Evolutionary conservation across 2,113 vertebrate genomes (phyloP).

Genomic region (Axis porcinus): DNA sequence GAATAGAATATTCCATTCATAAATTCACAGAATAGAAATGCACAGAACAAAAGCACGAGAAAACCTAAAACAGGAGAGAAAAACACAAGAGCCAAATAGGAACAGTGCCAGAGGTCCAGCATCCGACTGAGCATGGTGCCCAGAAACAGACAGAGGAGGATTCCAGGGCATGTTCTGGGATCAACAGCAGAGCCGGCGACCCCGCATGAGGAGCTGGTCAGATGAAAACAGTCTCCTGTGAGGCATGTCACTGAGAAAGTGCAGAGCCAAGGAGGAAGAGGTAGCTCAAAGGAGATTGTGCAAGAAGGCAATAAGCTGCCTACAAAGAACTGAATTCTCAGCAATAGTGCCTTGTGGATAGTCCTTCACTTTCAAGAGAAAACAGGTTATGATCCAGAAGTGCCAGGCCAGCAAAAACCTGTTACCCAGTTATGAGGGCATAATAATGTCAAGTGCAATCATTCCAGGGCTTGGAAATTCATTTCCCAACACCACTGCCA

Average conservation of each 20-base stretch:
- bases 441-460: neutral
- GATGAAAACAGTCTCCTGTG: neutral
- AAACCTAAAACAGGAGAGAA: neutral
- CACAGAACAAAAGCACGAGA: neutral
- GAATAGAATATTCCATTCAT: neutral
- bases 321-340: neutral
- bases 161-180: neutral
- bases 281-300: neutral
- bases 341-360: fast-evolving
- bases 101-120: fast-evolving
- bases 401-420: neutral
- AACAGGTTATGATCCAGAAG: too few species aligned
- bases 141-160: neutral
- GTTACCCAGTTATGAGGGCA: neutral
- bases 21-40: neutral
- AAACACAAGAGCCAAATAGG: neutral
- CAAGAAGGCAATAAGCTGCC: neutral
- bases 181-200: neutral
- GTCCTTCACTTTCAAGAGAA: neutral
- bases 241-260: fast-evolving
- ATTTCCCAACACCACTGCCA: neutral
- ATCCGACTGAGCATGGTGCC: neutral
- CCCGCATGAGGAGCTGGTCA: neutral
- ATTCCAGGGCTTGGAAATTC: neutral
- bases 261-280: neutral